phyloP scores from a whole-genome alignment of 92 coral and sea anemone species.

The Porites lobata region DNA sequence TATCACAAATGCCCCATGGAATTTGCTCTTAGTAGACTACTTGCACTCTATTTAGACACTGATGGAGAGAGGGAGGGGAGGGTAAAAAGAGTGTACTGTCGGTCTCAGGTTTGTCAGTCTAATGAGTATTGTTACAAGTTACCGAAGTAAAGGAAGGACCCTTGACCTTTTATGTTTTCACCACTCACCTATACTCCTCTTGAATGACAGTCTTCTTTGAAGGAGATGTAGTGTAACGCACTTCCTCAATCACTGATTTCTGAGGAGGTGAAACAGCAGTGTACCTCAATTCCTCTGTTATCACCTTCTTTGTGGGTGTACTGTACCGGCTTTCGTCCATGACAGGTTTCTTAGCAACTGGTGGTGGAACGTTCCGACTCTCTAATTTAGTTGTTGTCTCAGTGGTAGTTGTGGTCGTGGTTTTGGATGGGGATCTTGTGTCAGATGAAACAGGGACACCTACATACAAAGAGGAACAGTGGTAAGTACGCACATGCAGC shows the following conservation, averaged over 20 bases:
- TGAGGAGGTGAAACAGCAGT: conserved; percentile 67
- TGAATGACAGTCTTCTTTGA: conserved; percentile 63
- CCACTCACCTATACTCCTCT: conserved; percentile 56
- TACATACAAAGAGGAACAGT: neutral
- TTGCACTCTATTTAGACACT: too few relatives aligned
- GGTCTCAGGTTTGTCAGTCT: too few relatives aligned
- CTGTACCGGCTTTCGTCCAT: conserved; percentile 39
- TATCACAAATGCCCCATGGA: too few relatives aligned
- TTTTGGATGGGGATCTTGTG: conserved; percentile 16
- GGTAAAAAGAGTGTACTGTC: too few relatives aligned
- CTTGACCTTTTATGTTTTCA: too few relatives aligned
- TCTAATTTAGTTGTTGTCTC: conserved; percentile 64
- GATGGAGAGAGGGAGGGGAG: too few relatives aligned
- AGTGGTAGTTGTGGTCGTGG: conserved; percentile 45
- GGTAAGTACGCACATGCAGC: too few relatives aligned
- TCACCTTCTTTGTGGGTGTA: conserved; percentile 59
- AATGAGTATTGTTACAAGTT: too few relatives aligned
- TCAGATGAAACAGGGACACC: conserved; percentile 23
- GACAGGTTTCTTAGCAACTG: conserved; percentile 63
- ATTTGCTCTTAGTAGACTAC: too few relatives aligned
- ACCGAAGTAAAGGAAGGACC: too few relatives aligned
- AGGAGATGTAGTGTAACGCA: conserved; percentile 69
- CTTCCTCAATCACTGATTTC: conserved; percentile 67
- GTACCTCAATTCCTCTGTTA: conserved; percentile 69
- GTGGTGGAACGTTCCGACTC: conserved; percentile 54